Base-by-base conservation (phyloP, 2,797 vertebrate species). In the Acridotheres tristis region DNA sequence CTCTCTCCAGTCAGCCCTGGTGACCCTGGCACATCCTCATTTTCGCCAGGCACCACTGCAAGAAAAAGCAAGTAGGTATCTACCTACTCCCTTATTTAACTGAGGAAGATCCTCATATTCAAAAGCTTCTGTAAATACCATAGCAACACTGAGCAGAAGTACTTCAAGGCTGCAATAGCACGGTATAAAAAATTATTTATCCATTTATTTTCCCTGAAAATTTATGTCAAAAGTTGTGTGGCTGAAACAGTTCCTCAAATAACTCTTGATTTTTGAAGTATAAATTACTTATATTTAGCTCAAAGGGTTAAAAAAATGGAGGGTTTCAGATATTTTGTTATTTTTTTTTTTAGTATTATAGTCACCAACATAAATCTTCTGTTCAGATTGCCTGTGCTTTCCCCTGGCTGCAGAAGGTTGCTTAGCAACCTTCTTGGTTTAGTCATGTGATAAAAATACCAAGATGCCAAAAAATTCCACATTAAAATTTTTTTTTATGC, bases 371-470 rank as follows among this genome's bases (percentile, higher is more conserved):
- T 96, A 96, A 96, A 97, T 96, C 90, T 92, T 69, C 84, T 96
- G 54, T 93, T 94, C 89, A 92, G 84, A 62, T 76, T 83, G 66
- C 42, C 79, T 92, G 50, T 74, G 65, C 59, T 96, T 95, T 97
- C 81, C 91, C 53, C 68, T 68, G 67, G 59, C 51, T 68, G 72
- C 63, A 92, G 74, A 59, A 84, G 16, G 96, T 97, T 96, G 96
- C 97, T 92, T 97, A 97, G 97, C 97, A 97, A 97, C 97, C 26
- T 30, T 55, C 36, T 93, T 91, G 48, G 76, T 93, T 97, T 92
- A 97, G 78, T 93, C 96, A 94, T 86, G 65, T 92, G 96, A 94
- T 94, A 74, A 93, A 97, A 97, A 73, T 59, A 93, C 51, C 94
- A 77, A 75, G 76, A 93, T 94, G 92, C 85, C 88, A 92, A 95